Evolutionary conservation across 2,888 invertebrate genomes (phyloP).

Genomic region (Melanchra persicariae): DNA sequence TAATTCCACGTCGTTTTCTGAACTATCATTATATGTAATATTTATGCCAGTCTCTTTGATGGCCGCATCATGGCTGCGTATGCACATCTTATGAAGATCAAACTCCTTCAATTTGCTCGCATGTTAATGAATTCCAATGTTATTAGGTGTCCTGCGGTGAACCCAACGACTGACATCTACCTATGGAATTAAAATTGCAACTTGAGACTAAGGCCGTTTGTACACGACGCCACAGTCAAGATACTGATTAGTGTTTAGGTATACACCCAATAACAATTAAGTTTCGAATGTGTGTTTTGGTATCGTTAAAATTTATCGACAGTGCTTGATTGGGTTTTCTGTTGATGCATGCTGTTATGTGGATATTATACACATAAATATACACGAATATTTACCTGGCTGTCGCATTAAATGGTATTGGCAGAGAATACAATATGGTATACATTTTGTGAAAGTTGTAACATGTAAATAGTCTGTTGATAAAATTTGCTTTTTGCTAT

Average conservation of each 20-base stretch:
- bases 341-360: constrained; percentile 44
- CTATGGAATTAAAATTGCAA: constrained; percentile 79
- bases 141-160: constrained; percentile 67
- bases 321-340: constrained; percentile 50
- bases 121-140: constrained; percentile 67
- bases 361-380: constrained; percentile 29
- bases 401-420: constrained; percentile 23
- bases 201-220: constrained; percentile 69
- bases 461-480: constrained; percentile 23
- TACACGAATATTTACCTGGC: constrained; percentile 27
- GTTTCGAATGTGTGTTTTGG: constrained; percentile 40
- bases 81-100: constrained; percentile 61
- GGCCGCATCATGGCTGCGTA: constrained; percentile 48
- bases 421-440: constrained; percentile 21
- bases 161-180: constrained; percentile 51
- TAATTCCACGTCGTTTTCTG: constrained; percentile 26
- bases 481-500: constrained; percentile 53
- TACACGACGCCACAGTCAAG: constrained; percentile 52
- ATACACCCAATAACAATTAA: constrained; percentile 37
- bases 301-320: constrained; percentile 42
- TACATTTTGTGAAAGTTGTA: constrained; percentile 35
- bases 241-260: constrained; percentile 48
- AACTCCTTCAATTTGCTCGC: constrained; percentile 65
- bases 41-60: constrained; percentile 57
- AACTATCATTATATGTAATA: constrained; percentile 50